Base-by-base conservation (phyloP, 2,888 invertebrate species). In the Amiota mariae region DNA sequence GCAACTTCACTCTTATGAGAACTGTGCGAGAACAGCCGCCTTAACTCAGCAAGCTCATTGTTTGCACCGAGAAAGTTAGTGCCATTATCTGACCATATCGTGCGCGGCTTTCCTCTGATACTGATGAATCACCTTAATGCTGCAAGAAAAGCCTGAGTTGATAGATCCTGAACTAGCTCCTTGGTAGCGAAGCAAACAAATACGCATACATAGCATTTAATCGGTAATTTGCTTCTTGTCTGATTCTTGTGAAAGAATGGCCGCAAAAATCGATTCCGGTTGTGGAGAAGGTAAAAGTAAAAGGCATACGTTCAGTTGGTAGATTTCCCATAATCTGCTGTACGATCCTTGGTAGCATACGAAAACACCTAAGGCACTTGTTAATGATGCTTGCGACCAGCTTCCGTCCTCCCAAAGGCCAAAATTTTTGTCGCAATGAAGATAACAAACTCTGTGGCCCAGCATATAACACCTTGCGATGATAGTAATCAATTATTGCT, bases 331-430 rank as follows among this genome's bases (percentile, higher is more conserved):
- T n/a, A n/a, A 51, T 51, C 10, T 51, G 54, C n/a, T 51, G n/a
- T 12, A 51, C 54, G 12, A 51, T 51, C 24, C n/a, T 51, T 6
- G 54, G 54, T 51, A 4, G 54, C 54, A 51, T 51, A 12, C 54
- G 54, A 51, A 51, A 51, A 51, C 24, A 24, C 24, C 24, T 24
- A 24, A 3, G 24, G 24, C 24, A 24, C 24, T 3, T 24, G 24
- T 3, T 24, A 2, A 24, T 24, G 24, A 24, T 3, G 24, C 24
- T 24, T 24, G 24, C 24, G 51, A 11, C n/a, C 54, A 51, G 54
- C n/a, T 51, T 51, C 54, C 54, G n/a, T 51, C 13, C 54, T 51
- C 54, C 13, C n/a, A 51, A 51, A 51, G 54, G 54, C 54, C 54
- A 51, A 51, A 51, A 51, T n/a, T 2, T 51, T 51, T 51, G n/a